Evolutionary conservation across 2,888 invertebrate species (phyloP).

Genomic region (Schrankia costaestrigalis): DNA sequence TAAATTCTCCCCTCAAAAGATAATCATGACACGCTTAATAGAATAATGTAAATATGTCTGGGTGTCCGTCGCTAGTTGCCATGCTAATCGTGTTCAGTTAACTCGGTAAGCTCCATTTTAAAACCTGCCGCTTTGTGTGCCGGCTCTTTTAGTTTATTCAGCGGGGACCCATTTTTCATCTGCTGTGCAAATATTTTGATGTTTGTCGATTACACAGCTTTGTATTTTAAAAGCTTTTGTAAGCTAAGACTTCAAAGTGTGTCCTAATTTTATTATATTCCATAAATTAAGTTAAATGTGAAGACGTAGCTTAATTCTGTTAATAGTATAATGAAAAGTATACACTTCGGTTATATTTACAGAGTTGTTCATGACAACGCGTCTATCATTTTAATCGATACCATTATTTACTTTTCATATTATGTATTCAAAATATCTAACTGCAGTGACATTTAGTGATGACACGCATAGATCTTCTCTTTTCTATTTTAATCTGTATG

Average conservation of each 20-base stretch:
- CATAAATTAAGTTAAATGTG: constrained; percentile 36
- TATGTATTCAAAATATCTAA: constrained; percentile 2
- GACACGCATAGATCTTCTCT: constrained; percentile 3
- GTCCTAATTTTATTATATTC: constrained; percentile 38
- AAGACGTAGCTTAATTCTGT: no score
- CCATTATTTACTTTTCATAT: no score
- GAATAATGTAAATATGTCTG: constrained; percentile 67
- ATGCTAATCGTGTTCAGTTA: constrained; percentile 64
- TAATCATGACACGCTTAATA: constrained; percentile 72
- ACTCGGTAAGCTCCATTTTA: constrained; percentile 62
- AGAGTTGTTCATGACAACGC: no score
- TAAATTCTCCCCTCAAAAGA: constrained; percentile 64
- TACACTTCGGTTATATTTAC: no score
- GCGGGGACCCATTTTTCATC: constrained; percentile 65
- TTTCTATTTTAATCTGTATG: no score
- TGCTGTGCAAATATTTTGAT: constrained; percentile 75
- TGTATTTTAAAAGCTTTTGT: constrained; percentile 46
- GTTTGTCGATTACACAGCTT: constrained; percentile 49
- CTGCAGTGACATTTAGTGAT: constrained; percentile 2
- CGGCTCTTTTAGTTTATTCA: constrained; percentile 55
- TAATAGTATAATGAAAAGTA: no score
- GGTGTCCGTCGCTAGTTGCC: constrained; percentile 57
- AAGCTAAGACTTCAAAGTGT: constrained; percentile 43
- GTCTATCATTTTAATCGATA: constrained; percentile 21
- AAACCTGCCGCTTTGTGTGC: constrained; percentile 61